phyloP scores from a whole-genome alignment of 2,888 invertebrate genomes.

The Fabriciana adippe region DNA sequence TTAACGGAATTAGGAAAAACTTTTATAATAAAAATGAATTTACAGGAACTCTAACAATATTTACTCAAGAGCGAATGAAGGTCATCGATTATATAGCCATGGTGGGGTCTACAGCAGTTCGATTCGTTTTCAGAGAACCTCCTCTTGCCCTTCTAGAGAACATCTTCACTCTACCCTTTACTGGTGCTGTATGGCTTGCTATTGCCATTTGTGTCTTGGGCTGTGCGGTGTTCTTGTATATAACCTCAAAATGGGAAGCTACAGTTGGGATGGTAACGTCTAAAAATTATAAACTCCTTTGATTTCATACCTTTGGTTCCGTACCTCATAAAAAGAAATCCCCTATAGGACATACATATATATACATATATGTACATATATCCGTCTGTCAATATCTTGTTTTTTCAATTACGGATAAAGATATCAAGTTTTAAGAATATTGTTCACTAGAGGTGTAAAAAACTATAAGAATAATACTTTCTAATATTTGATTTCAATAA shows the following conservation, averaged over 20 bases:
- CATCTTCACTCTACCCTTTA: conserved; percentile 85
- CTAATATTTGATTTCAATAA: too few species aligned
- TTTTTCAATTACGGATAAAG: too few species aligned
- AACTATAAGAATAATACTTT: too few species aligned
- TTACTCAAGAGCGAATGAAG: conserved; percentile 68
- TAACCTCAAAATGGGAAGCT: conserved; percentile 77
- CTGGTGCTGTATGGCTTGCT: conserved; percentile 84
- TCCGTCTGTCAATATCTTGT: too few species aligned
- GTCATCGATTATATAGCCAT: conserved; percentile 80
- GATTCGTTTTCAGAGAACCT: conserved; percentile 85
- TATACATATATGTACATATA: too few species aligned
- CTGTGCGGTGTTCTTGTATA: conserved; percentile 69
- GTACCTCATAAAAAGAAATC: too few species aligned
- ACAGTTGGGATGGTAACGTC: conserved; percentile 61
- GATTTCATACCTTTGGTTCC: too few species aligned
- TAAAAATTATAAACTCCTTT: too few species aligned
- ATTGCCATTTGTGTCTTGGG: conserved; percentile 75
- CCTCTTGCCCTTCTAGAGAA: conserved; percentile 84
- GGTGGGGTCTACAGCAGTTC: conserved; percentile 77
- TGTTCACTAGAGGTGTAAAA: too few species aligned
- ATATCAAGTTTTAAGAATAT: too few species aligned
- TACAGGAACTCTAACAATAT: conserved; percentile 68
- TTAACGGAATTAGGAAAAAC: background rate
- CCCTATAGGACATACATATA: too few species aligned
- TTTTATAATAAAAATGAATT: background rate